phyloP scores from a whole-genome alignment of 2,113 vertebrate genomes.

The Willisornis vidua region DNA sequence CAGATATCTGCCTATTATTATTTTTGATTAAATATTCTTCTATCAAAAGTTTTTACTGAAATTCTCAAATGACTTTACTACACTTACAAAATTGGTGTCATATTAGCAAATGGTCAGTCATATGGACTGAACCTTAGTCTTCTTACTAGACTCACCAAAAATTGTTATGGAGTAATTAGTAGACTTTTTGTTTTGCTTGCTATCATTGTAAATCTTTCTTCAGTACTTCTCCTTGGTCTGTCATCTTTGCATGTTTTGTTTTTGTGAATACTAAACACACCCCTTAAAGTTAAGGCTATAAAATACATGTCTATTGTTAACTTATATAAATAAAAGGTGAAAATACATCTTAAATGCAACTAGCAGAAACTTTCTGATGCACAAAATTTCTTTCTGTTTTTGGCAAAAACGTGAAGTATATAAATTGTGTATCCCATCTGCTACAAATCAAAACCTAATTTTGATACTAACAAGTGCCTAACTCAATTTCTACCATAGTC shows the following conservation, averaged over 20 bases:
- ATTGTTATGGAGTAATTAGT: background rate
- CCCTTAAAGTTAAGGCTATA: background rate
- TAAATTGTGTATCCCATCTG: background rate
- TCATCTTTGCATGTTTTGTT: background rate
- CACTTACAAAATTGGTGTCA: background rate
- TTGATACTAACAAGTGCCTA: background rate
- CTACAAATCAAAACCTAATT: background rate
- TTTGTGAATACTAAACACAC: background rate
- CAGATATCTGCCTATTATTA: background rate
- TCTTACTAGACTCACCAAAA: background rate
- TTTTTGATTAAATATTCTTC: slow-evolving; percentile 18
- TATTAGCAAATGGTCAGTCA: background rate
- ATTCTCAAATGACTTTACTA: background rate
- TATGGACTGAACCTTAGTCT: background rate
- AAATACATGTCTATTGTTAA: background rate
- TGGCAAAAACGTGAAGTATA: background rate
- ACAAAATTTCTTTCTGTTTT: background rate
- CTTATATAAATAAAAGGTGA: background rate
- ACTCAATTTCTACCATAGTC: background rate
- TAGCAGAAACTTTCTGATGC: background rate
- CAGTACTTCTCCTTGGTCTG: background rate
- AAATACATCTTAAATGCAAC: background rate
- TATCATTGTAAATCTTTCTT: background rate
- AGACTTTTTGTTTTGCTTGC: background rate
- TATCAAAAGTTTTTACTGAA: background rate